A percentile compares a stretch with the other conserved stretches of the same genome.
Conservation (phyloP, 2,113 vertebrate species). For the Muntiacus reevesi region DNA sequence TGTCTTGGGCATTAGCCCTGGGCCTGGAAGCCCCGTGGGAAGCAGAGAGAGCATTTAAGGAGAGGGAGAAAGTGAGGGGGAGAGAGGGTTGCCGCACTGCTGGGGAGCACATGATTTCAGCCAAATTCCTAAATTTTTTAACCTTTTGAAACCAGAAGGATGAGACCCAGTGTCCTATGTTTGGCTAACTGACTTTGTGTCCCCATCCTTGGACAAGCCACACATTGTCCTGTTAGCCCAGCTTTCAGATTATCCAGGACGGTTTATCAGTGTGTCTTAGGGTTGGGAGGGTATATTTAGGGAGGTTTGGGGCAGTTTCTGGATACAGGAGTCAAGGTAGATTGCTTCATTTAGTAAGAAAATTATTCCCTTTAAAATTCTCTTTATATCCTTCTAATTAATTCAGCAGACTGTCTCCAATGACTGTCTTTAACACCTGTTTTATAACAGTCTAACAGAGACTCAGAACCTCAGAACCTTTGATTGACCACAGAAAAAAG, state of each 20-base stretch:
- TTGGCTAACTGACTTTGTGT: background rate
- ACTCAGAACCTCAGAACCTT: background rate
- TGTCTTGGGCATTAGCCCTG: too few species aligned
- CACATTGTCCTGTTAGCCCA: background rate
- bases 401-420: background rate
- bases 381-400: constrained; percentile 34
- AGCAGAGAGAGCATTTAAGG: background rate
- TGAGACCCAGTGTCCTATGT: background rate
- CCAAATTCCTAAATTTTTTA: background rate
- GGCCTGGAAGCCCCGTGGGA: background rate
- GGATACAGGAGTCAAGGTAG: background rate
- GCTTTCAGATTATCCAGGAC: background rate
- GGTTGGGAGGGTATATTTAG: background rate
- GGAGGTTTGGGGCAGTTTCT: background rate
- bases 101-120: background rate
- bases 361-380: constrained; percentile 25
- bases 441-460: background rate
- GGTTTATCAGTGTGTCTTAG: background rate
- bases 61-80: background rate
- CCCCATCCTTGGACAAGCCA: background rate
- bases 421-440: constrained; percentile 18
- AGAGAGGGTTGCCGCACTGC: background rate
- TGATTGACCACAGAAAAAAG: background rate
- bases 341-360: constrained; percentile 27
- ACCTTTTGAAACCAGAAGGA: background rate